These are phyloP conservation scores for Parthenolecanium corni DNA, from an alignment of 2,888 invertebrate species.

Conservation along the genomic window DNA sequence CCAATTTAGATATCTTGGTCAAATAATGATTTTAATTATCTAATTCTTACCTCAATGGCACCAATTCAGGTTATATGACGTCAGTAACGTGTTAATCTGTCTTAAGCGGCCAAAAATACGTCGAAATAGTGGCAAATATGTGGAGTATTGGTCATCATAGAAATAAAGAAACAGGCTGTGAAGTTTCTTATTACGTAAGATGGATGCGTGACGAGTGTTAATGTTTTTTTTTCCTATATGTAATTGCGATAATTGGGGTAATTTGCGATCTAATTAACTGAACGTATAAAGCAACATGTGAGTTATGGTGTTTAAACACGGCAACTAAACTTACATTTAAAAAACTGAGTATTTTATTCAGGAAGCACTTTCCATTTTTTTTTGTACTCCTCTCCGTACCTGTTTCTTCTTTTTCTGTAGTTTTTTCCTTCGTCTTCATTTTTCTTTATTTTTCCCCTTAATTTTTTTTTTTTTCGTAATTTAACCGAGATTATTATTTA, in stretches of 20 bases:
- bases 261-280: conserved; percentile 29
- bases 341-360: conserved; percentile 19
- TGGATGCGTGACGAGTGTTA: conserved; percentile 28
- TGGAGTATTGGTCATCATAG: conserved; percentile 2
- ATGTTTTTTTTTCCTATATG: conserved; percentile 19
- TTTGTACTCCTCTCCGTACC: neutral
- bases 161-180: conserved; percentile 25
- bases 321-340: conserved; percentile 21
- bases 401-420: too few species aligned
- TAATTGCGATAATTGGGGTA: conserved; percentile 27
- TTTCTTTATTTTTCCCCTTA: too few species aligned
- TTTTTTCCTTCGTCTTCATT: too few species aligned
- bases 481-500: conserved; percentile 26
- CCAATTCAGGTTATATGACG: too few species aligned
- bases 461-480: conserved; percentile 21
- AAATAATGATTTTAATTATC: too few species aligned
- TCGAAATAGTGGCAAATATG: neutral
- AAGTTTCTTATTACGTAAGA: conserved; percentile 27
- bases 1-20: too few species aligned
- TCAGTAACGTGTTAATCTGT: too few species aligned
- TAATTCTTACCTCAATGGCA: too few species aligned
- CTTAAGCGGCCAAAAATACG: too few species aligned
- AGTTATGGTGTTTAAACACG: conserved; percentile 29
- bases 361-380: conserved; percentile 28
- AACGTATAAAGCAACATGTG: conserved; percentile 26